Conservation (phyloP, 1,140 invertebrate genomes). For the Drosophila tani region DNA sequence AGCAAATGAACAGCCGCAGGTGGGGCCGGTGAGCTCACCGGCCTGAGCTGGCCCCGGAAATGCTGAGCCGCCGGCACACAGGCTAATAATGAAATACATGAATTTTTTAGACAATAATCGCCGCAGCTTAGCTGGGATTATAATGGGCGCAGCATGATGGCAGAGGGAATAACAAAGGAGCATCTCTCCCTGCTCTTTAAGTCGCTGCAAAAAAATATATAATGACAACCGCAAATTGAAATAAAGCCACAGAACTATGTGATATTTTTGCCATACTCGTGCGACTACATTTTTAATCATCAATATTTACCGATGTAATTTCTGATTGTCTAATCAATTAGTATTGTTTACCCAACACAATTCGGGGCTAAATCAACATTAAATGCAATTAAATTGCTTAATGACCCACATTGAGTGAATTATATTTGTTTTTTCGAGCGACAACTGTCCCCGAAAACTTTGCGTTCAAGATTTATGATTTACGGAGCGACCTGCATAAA, state of each 20-base stretch:
- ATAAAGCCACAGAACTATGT: not conserved
- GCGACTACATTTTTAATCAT: constrained; percentile 33
- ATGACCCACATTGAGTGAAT: constrained; percentile 67
- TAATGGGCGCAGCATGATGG: constrained; percentile 52
- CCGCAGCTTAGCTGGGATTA: constrained; percentile 71
- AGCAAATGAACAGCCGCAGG: constrained; percentile 74
- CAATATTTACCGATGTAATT: constrained; percentile 57
- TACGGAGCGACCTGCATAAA: constrained; percentile 46
- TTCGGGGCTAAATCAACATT: constrained; percentile 56
- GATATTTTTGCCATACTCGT: constrained; percentile 7
- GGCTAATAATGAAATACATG: constrained; percentile 82
- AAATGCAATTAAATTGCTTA: constrained; percentile 69
- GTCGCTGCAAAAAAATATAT: constrained; percentile 3
- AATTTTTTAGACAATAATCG: constrained; percentile 83
- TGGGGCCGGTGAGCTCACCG: too few species aligned
- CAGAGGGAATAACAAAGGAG: constrained; percentile 36
- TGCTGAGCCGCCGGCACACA: constrained; percentile 42
- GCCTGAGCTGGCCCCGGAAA: too few species aligned
- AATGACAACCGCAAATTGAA: constrained; percentile 7
- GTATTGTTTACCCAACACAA: constrained; percentile 57
- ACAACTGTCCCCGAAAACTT: constrained; percentile 34
- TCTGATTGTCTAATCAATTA: constrained; percentile 67
- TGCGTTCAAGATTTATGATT: constrained; percentile 35
- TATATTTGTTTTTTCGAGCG: constrained; percentile 55
- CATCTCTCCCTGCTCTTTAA: constrained; percentile 16